Evolutionary conservation across 2,797 vertebrate genomes (phyloP).

Genomic region (Pangasius macronema): DNA sequence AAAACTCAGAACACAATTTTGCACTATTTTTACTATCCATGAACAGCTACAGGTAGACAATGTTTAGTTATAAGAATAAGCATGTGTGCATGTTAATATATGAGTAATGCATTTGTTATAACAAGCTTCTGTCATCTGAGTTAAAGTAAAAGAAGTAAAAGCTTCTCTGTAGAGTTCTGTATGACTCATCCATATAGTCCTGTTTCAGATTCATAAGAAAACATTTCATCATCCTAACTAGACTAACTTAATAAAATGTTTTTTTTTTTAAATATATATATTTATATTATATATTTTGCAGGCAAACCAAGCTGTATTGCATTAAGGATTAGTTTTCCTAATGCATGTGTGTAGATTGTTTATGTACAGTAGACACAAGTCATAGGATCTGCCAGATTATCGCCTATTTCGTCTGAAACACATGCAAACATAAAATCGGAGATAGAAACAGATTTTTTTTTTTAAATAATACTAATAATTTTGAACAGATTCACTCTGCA

Average conservation of each 20-base stretch:
- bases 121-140: neutral
- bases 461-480: too few relatives aligned
- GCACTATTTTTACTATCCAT: neutral
- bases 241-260: neutral
- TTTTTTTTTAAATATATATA: neutral
- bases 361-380: neutral
- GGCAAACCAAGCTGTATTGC: neutral
- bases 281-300: neutral
- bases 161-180: slow-evolving; percentile 10
- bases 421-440: neutral
- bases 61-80: neutral
- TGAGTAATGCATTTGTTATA: neutral
- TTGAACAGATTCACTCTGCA: neutral
- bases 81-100: neutral
- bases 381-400: neutral
- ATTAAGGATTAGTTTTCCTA: neutral
- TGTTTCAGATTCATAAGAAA: slow-evolving; percentile 1
- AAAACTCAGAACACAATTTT: neutral
- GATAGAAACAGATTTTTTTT: neutral
- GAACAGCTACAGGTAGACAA: neutral
- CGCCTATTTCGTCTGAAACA: neutral
- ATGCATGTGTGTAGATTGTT: neutral
- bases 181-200: slow-evolving; percentile 22
- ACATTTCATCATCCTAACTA: neutral
- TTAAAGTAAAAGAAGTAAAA: neutral